phyloP scores from a whole-genome alignment of 2,888 invertebrate species.

The Mythimna vitellina region DNA sequence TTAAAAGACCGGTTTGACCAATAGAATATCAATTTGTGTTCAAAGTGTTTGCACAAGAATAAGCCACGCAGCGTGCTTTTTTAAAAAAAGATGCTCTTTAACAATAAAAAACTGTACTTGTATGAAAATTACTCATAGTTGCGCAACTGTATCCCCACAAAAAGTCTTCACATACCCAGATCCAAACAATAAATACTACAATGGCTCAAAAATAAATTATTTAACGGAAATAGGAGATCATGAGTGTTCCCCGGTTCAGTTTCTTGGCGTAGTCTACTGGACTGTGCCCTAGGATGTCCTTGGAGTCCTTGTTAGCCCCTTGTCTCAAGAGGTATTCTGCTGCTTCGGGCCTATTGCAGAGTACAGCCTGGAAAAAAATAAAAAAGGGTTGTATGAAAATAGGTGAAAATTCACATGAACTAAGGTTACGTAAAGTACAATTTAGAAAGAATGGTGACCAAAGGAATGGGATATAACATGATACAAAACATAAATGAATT shows the following conservation, averaged over 20 bases:
- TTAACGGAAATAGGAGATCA: slow-evolving; percentile 45
- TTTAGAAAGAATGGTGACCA: too few species aligned
- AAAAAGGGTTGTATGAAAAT: slow-evolving; percentile 1
- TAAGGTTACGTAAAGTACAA: too few species aligned
- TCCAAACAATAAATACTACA: slow-evolving; percentile 37
- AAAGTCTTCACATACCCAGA: slow-evolving; percentile 1
- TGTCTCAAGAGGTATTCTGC: slow-evolving; percentile 88
- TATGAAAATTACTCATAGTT: not conserved
- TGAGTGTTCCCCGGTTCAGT: slow-evolving; percentile 59
- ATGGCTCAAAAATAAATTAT: slow-evolving; percentile 5
- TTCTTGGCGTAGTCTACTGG: slow-evolving; percentile 85
- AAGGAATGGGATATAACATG: too few species aligned
- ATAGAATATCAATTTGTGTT: not conserved
- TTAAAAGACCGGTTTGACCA: not conserved
- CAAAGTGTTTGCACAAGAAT: not conserved
- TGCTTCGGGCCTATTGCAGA: slow-evolving; percentile 88
- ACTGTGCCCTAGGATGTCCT: slow-evolving; percentile 90
- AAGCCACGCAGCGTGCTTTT: not conserved
- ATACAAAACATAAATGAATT: too few species aligned
- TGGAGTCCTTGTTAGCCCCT: slow-evolving; percentile 78
- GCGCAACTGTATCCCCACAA: slow-evolving; percentile 27
- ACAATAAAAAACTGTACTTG: too few species aligned
- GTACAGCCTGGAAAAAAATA: slow-evolving; percentile 86
- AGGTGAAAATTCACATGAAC: not conserved
- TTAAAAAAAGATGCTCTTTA: too few species aligned